These are phyloP conservation scores for Montipora foliosa DNA, from an alignment of 64 coral and sea anemone genomes.

Conservation along the genomic window DNA sequence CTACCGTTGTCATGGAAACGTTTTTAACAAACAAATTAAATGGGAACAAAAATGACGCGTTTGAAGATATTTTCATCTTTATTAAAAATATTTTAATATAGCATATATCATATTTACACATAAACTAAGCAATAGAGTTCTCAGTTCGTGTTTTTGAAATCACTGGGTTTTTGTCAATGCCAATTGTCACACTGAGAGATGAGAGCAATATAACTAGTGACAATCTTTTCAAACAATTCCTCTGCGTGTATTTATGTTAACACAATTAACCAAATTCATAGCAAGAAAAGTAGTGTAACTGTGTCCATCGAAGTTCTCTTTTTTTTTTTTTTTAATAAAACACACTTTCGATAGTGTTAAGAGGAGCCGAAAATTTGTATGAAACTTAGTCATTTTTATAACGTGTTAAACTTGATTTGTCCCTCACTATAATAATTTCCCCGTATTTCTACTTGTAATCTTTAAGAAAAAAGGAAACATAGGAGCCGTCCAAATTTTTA, in stretches of 20 bases:
- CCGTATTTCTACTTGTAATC: too few relatives aligned
- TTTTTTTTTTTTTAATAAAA: not conserved
- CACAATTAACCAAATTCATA: too few relatives aligned
- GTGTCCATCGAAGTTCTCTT: not conserved
- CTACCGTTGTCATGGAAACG: conserved; percentile 45
- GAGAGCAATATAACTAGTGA: too few relatives aligned
- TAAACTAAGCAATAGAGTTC: not conserved
- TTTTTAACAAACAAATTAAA: not conserved
- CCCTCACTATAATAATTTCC: too few relatives aligned
- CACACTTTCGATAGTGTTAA: not conserved
- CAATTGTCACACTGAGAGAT: too few relatives aligned
- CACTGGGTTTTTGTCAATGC: too few relatives aligned
- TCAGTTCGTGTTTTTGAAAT: not conserved
- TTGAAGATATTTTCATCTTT: not conserved
- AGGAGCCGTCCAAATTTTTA: not conserved
- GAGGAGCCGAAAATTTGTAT: too few relatives aligned
- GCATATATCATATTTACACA: not conserved
- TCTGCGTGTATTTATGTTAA: too few relatives aligned
- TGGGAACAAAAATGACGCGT: not conserved
- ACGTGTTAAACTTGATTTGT: too few relatives aligned
- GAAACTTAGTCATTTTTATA: too few relatives aligned
- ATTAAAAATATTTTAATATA: conserved; percentile 33
- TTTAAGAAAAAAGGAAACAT: too few relatives aligned
- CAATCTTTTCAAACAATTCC: too few relatives aligned
- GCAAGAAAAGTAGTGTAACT: conserved; percentile 27